Conservation (phyloP, 2,797 vertebrate genomes). For the Gephyroberyx darwinii region DNA sequence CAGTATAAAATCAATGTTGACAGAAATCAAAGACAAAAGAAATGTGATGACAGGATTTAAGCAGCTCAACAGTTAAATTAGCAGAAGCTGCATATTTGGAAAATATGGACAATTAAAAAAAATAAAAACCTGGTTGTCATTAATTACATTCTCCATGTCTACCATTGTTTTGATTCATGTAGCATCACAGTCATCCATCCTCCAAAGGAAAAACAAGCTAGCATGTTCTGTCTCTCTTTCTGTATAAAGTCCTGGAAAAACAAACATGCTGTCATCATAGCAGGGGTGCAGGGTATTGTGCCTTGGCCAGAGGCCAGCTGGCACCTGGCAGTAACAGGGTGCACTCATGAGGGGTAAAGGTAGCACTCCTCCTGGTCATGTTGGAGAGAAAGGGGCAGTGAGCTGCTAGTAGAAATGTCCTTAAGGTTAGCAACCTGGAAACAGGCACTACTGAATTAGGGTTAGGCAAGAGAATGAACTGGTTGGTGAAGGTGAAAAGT, state of each 20-base stretch:
- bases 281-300: slow-evolving; percentile 11
- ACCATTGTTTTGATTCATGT: slow-evolving; percentile 28
- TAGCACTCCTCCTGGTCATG: no score
- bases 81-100: slow-evolving; percentile 12
- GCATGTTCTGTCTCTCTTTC: slow-evolving; percentile 11
- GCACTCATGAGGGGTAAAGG: slow-evolving; percentile 22
- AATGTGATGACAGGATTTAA: not conserved
- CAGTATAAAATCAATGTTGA: not conserved
- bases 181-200: not conserved
- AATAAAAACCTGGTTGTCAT: slow-evolving; percentile 23
- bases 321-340: slow-evolving; percentile 32
- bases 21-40: not conserved
- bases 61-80: slow-evolving; percentile 16
- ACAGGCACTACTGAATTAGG: not conserved
- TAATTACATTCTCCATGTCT: not conserved
- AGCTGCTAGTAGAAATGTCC: not conserved
- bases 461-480: not conserved
- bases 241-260: slow-evolving; percentile 39
- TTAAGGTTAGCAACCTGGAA: not conserved
- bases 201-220: slow-evolving; percentile 25
- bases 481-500: not conserved
- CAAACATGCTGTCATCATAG: slow-evolving; percentile 44
- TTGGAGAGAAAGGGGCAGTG: slow-evolving; percentile 3
- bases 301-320: slow-evolving; percentile 49
- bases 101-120: slow-evolving; percentile 27